Percentiles rank a stretch among this genome's conserved stretches.
Conservation (phyloP, 2,113 vertebrate species). For the Sus scrofa region DNA sequence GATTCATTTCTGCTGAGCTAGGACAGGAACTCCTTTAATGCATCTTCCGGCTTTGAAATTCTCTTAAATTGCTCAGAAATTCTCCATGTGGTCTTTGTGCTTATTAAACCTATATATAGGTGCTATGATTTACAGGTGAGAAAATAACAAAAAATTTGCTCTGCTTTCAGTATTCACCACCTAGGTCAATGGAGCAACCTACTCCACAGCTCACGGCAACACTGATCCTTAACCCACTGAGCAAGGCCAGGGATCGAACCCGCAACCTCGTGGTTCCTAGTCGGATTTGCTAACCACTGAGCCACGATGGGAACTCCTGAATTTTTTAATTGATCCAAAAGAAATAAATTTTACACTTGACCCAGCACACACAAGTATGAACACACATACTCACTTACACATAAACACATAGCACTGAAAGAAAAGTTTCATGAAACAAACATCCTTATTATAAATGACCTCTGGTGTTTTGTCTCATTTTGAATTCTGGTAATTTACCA, state of each 20-base stretch:
- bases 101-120: background rate
- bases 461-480: conserved; percentile 17
- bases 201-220: no score
- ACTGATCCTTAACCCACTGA: no score
- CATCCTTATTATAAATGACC: background rate
- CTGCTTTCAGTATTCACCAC: background rate
- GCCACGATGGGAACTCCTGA: no score
- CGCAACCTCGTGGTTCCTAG: no score
- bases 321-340: background rate
- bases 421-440: conserved; percentile 23
- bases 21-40: background rate
- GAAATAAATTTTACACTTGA: conserved; percentile 21
- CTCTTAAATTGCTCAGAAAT: background rate
- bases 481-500: background rate
- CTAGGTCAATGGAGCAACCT: conserved; percentile 10
- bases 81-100: background rate
- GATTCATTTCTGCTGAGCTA: conserved; percentile 8
- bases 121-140: background rate
- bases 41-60: conserved; percentile 21
- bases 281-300: no score
- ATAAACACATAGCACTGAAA: background rate
- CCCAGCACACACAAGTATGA: background rate
- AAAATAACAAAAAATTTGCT: background rate
- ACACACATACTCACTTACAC: background rate
- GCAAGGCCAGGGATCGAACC: no score